These are phyloP conservation scores for Orchesellides sinensis DNA, from an alignment of 2,888 invertebrate genomes.

Conservation along the genomic window DNA sequence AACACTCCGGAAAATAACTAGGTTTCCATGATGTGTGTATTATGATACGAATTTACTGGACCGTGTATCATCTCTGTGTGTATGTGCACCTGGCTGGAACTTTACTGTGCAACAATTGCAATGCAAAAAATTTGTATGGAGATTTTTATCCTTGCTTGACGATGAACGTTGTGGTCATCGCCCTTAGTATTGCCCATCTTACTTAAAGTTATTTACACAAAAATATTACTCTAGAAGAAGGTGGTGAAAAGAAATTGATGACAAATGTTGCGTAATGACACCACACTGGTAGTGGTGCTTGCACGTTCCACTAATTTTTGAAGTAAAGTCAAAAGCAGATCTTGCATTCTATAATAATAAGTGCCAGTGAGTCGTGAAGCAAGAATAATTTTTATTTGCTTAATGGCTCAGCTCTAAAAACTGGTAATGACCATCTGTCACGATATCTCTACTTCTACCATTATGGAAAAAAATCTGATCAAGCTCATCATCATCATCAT, in stretches of 20 bases:
- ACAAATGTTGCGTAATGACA: slow-evolving; percentile 34
- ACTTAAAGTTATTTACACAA: not conserved
- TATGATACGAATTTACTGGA: slow-evolving; percentile 61
- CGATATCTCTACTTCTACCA: slow-evolving; percentile 48
- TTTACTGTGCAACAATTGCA: not conserved
- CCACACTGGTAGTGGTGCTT: not conserved
- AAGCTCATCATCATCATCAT: slow-evolving; percentile 44
- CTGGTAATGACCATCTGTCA: slow-evolving; percentile 67
- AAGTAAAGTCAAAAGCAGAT: too few relatives aligned
- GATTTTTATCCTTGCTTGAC: not conserved
- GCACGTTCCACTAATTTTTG: slow-evolving; percentile 27
- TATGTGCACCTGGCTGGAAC: slow-evolving; percentile 56
- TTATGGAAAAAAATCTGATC: slow-evolving; percentile 63
- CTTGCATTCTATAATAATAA: not conserved
- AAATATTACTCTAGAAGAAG: not conserved
- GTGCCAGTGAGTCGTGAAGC: slow-evolving; percentile 54
- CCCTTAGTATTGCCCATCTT: slow-evolving; percentile 14
- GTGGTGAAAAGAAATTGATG: not conserved
- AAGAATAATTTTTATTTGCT: not conserved
- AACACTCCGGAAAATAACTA: slow-evolving; percentile 61
- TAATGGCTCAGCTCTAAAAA: too few relatives aligned
- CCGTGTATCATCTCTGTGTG: slow-evolving; percentile 34
- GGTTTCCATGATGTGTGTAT: slow-evolving; percentile 54
- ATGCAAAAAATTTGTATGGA: not conserved
- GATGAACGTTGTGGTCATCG: slow-evolving; percentile 57